Evolutionary conservation across 2,797 vertebrate species (phyloP).

Genomic region (Sebastiscus tertius): DNA sequence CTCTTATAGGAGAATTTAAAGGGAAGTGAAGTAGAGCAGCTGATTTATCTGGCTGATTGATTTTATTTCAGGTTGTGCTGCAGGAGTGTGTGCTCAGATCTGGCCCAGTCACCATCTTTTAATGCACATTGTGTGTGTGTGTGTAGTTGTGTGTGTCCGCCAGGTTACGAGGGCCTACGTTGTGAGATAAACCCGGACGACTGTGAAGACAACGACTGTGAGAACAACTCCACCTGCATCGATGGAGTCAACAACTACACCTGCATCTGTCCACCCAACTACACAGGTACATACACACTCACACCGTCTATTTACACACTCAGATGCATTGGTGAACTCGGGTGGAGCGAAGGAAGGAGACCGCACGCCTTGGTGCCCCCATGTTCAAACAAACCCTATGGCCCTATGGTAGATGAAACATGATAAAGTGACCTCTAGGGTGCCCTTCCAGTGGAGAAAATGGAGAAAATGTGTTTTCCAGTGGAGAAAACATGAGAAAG

Average conservation of each 20-base stretch:
- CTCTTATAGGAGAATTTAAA: conserved; percentile 11
- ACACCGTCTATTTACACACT: neutral
- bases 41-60: conserved; percentile 42
- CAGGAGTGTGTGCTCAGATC: conserved; percentile 3
- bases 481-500: accelerated
- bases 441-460: too few relatives aligned
- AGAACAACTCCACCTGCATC: conserved; percentile 95
- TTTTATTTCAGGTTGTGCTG: conserved; percentile 41
- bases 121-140: conserved; percentile 12
- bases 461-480: too few relatives aligned
- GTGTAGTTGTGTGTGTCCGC: conserved; percentile 90
- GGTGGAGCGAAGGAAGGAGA: too few relatives aligned
- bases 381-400: too few relatives aligned
- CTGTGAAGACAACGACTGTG: conserved; percentile 98
- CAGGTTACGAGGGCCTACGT: conserved; percentile 91
- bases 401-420: too few relatives aligned
- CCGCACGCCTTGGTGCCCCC: accelerated
- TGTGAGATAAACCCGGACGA: conserved; percentile 96
- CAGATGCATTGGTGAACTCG: accelerated
- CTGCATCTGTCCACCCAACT: conserved; percentile 93
- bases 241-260: conserved; percentile 97
- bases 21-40: conserved; percentile 11
- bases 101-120: neutral
- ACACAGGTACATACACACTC: conserved; percentile 70
- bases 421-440: too few relatives aligned